Percentiles rank a stretch among this genome's conserved stretches.
phyloP scores from a whole-genome alignment of 2,888 invertebrate genomes.

The Hemicrepidius hirtus region DNA sequence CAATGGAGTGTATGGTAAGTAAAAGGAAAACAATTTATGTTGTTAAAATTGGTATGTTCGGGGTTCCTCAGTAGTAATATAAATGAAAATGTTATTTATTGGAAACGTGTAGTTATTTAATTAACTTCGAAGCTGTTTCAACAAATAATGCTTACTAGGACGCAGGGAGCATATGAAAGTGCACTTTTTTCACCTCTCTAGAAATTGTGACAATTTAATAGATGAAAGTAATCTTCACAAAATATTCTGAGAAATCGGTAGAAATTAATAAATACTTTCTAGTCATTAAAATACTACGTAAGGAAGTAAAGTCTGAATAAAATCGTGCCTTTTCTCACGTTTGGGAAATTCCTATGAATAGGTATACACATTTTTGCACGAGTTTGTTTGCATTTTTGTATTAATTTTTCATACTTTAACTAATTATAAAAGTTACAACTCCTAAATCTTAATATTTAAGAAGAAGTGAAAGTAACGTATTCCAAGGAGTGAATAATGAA shows the following conservation, averaged over 20 bases:
- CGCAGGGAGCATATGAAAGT: slow-evolving; percentile 1
- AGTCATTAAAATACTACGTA: neutral
- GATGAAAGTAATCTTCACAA: slow-evolving; percentile 8
- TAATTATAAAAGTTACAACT: neutral
- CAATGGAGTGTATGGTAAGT: no score
- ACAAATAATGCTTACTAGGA: neutral
- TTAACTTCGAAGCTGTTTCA: neutral
- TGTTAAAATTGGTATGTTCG: no score
- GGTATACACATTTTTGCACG: slow-evolving; percentile 18
- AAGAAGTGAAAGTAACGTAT: slow-evolving; percentile 17
- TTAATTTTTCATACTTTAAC: neutral
- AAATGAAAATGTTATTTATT: slow-evolving; percentile 19
- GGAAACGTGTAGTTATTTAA: neutral
- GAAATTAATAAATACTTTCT: slow-evolving; percentile 13
- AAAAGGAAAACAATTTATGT: no score
- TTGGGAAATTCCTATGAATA: slow-evolving; percentile 1
- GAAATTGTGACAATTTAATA: slow-evolving; percentile 4
- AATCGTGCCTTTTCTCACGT: slow-evolving; percentile 20
- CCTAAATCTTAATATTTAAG: neutral
- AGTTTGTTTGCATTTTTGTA: neutral
- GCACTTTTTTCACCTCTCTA: neutral
- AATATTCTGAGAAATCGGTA: neutral
- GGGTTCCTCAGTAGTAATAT: no score
- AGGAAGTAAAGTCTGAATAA: neutral
- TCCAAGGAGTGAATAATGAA: slow-evolving; percentile 17